Evolutionary conservation across 2,113 vertebrate genomes (phyloP).

Genomic region (Hirundichthys speculiger): DNA sequence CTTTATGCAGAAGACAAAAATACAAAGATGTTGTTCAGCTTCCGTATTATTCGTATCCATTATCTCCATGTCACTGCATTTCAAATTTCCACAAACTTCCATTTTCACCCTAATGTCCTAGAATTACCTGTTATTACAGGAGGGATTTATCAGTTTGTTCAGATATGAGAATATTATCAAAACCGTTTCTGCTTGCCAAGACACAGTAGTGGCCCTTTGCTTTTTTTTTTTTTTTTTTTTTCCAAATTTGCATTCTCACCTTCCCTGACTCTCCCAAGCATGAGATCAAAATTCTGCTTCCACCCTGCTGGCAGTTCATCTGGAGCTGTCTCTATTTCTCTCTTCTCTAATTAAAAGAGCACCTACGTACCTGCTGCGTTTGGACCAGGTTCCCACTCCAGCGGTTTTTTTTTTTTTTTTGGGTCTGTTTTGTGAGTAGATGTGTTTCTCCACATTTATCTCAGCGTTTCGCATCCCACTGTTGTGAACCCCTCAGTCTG

Average conservation of each 20-base stretch:
- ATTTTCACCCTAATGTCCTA: background rate
- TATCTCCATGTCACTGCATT: background rate
- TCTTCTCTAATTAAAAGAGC: slow-evolving; percentile 80
- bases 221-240: slow-evolving; percentile 2
- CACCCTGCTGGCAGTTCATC: slow-evolving; percentile 72
- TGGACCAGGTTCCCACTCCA: slow-evolving; percentile 25
- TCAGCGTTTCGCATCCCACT: slow-evolving; percentile 33
- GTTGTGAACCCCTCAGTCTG: slow-evolving; percentile 57
- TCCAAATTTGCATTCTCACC: slow-evolving; percentile 33
- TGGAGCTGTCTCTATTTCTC: slow-evolving; percentile 36
- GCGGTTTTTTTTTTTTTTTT: slow-evolving; percentile 11
- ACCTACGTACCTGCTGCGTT: slow-evolving; percentile 68
- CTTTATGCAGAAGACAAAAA: slow-evolving; percentile 20
- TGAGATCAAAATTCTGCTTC: slow-evolving; percentile 64
- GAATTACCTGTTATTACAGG: background rate
- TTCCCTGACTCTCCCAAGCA: slow-evolving; percentile 47
- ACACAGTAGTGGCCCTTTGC: background rate
- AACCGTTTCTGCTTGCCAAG: background rate
- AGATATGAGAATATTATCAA: slow-evolving; percentile 2
- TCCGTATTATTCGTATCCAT: no score
- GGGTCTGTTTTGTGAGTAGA: background rate
- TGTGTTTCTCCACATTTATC: slow-evolving; percentile 45
- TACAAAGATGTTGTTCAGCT: slow-evolving; percentile 1
- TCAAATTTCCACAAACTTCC: slow-evolving; percentile 3
- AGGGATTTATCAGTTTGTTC: background rate